Base-by-base conservation (phyloP, 2,888 invertebrate species). In the Pycnomerus fuliginosus region DNA sequence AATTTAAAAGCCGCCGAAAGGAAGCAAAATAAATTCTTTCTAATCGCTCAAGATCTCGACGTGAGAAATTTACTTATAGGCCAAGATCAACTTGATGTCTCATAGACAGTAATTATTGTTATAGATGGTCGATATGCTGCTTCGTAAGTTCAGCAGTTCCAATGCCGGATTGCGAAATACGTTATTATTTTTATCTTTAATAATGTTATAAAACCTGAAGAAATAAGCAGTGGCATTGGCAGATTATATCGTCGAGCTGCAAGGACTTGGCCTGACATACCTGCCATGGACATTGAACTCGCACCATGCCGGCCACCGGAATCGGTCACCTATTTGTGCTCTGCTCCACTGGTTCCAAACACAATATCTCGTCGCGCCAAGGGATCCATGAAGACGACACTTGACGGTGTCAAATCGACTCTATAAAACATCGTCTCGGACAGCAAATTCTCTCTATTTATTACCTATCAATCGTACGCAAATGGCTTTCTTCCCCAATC, bases 261-360 rank as follows among this genome's bases (percentile, higher is more conserved):
- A 37, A 46, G 47, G 32, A 45, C 44, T 46, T 38, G 52, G 45
- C 46, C 48, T 51, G 51, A 50, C 53, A 53, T 50, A 49, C 46
- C 55, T 28, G 33, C 39, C 35, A 43, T 52, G 52, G 45, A 16
- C 46, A 42, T 39, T 55, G 53, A 52, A 53, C 55, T 41, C 49
- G 30, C 43, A 40, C 50, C 43, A 30, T 44, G n/a, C n/a, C n/a
- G 46, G 40, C 39, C 46, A 44, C 41, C 48, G 33, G 50, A 50
- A 48, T 48, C 41, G 50, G 48, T 50, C 50, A 53, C 46, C 45
- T 47, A 49, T 51, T 53, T 45, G 35, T 34, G 39, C 45, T 45
- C 39, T 45, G 31, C 42, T 46, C 42, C 27, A 28, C 25, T 33
- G 37, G 27, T 40, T 34, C 37, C 37, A 13, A n/a, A 36, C 45